Base-by-base conservation (phyloP, 1,140 invertebrate genomes). In the Drosophila setifemur region DNA sequence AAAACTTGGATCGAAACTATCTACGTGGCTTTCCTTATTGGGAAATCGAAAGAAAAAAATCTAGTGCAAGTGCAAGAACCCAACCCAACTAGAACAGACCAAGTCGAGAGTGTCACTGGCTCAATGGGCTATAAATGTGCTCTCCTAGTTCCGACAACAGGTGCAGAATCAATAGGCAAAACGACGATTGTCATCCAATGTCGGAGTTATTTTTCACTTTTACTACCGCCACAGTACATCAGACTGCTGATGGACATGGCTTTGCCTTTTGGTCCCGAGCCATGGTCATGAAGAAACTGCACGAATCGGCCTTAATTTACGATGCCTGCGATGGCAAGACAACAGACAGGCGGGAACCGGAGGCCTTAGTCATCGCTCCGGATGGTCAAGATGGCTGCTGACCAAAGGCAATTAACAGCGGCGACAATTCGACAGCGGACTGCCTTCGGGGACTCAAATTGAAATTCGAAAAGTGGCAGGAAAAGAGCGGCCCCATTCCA, bases 131-230 rank as follows among this genome's bases (percentile, higher is more conserved):
- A 29, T 21, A 21, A 43, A 19, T 7, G 49, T 37, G 6, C 50
- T 29, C 16, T 16, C 8, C 37, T 39, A 37, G 44, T 14, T 11
- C 31, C 18, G 37, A 42, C 52, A 67, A 76, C 78, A 83, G 78
- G 79, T 83, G 78, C 73, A 71, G 63, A 83, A 74, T 75, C 71
- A 61, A 66, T 79, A 73, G 75, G 55, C 40, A 68, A 73, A 64
- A 26, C 68, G 60, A 50, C 37, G 37, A 31, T 37, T 55, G 69
- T 29, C 54, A 42, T 49, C 60, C 50, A 69, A 37, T 26, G 43
- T 33, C 26, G 21, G 52, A 85, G 69, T 71, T 71, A 70, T 74
- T 68, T 83, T 83, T 83, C 79, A 83, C 79, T 83, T 83, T 83
- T 83, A 83, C 79, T 85, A 85, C 79, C 70, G 26, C n/a, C n/a